These are phyloP conservation scores for Sepiola atlantica DNA, from an alignment of 2,888 invertebrate genomes.

Conservation along the genomic window DNA sequence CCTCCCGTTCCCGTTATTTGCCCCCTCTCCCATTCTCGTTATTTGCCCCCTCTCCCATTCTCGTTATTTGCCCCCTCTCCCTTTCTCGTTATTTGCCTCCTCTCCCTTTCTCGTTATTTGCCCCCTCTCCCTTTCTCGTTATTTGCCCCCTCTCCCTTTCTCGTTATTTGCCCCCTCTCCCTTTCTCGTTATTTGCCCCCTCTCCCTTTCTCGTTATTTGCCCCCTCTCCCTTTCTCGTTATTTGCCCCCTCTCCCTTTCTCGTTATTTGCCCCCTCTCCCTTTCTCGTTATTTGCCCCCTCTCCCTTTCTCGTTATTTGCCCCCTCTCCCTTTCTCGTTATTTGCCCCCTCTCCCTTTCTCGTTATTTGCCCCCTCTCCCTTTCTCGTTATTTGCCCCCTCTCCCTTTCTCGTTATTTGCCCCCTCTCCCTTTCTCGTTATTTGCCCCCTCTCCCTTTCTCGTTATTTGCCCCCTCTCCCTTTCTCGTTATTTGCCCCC, in stretches of 20 bases:
- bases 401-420: neutral
- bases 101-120: neutral
- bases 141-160: rapidly evolving
- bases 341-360: neutral
- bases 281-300: neutral
- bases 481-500: neutral
- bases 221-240: too few species aligned
- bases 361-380: too few species aligned
- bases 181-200: neutral
- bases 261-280: neutral
- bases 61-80: neutral
- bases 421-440: neutral
- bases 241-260: too few species aligned
- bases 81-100: neutral
- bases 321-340: neutral
- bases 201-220: too few species aligned
- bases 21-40: neutral
- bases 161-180: rapidly evolving
- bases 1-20: neutral
- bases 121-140: too few species aligned
- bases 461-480: neutral
- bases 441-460: neutral
- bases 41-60: neutral
- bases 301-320: neutral
- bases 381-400: neutral